Evolutionary conservation across 1,140 invertebrate species (phyloP).

Genomic region (Drosophila sp.): DNA sequence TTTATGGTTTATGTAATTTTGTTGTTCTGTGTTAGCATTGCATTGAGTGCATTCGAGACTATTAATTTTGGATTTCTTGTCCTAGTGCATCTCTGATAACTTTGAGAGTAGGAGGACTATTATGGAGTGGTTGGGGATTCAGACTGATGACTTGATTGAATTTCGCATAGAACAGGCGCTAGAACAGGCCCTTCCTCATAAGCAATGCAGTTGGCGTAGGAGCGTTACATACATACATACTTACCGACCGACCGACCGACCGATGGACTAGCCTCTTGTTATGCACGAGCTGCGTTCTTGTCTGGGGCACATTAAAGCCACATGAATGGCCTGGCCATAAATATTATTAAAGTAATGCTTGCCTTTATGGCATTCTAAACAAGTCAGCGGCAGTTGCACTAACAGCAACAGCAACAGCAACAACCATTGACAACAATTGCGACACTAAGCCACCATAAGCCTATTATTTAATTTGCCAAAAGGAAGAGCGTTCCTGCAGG

Average conservation of each 20-base stretch:
- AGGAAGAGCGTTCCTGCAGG: conserved; percentile 14
- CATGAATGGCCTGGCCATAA: conserved; percentile 80
- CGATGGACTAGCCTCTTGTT: conserved; percentile 68
- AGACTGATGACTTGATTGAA: conserved; percentile 69
- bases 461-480: conserved; percentile 76
- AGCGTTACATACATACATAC: conserved; percentile 55
- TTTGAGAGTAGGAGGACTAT: neutral
- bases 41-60: too few relatives aligned
- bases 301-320: conserved; percentile 80
- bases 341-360: conserved; percentile 72
- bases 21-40: too few relatives aligned
- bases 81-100: too few relatives aligned
- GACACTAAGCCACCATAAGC: conserved; percentile 76
- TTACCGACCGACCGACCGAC: neutral
- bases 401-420: conserved; percentile 22
- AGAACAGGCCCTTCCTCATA: conserved; percentile 49
- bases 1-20: too few relatives aligned
- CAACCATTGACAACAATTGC: conserved; percentile 60
- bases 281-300: conserved; percentile 78
- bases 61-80: too few relatives aligned
- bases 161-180: conserved; percentile 55
- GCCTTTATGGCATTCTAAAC: conserved; percentile 78
- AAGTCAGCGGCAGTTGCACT: conserved; percentile 30
- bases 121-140: conserved; percentile 15
- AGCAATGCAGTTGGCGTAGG: conserved; percentile 69